Conservation (phyloP, 2,797 vertebrate genomes). For the Parauchenoglanis punctatus region DNA sequence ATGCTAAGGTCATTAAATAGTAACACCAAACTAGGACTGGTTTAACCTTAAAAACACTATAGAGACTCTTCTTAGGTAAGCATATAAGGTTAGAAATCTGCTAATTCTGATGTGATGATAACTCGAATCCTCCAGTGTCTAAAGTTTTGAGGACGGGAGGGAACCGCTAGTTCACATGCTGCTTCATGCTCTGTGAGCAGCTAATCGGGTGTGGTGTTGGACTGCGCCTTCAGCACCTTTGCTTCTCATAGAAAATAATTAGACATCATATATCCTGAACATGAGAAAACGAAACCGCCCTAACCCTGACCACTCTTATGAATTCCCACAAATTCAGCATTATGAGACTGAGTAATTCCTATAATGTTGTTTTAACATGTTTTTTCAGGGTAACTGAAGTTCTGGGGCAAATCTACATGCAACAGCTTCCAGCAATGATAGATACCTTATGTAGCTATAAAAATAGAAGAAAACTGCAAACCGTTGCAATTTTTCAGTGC, state of each 20-base stretch:
- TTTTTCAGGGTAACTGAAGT: background rate
- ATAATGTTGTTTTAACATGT: background rate
- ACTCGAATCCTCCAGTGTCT: background rate
- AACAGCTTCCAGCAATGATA: background rate
- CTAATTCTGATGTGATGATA: background rate
- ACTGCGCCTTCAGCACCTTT: conserved; percentile 10
- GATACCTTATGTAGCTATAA: background rate
- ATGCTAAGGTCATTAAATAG: background rate
- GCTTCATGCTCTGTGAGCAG: conserved; percentile 18
- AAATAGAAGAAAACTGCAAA: background rate
- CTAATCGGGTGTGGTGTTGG: background rate
- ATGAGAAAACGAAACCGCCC: background rate
- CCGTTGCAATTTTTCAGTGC: background rate
- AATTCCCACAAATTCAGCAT: background rate
- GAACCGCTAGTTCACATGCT: conserved; percentile 14
- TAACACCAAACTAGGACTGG: background rate
- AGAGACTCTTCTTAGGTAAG: background rate
- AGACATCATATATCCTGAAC: background rate
- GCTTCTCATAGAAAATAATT: conserved; percentile 13
- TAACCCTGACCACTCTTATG: background rate
- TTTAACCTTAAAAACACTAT: background rate
- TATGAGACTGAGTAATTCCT: background rate
- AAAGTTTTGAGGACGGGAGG: background rate
- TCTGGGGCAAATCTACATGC: background rate
- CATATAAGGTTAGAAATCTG: background rate